A percentile compares a stretch with the other conserved stretches of the same genome.
Evolutionary conservation across 2,797 vertebrate species (phyloP).

Genomic region (Pelochelys cantorii): DNA sequence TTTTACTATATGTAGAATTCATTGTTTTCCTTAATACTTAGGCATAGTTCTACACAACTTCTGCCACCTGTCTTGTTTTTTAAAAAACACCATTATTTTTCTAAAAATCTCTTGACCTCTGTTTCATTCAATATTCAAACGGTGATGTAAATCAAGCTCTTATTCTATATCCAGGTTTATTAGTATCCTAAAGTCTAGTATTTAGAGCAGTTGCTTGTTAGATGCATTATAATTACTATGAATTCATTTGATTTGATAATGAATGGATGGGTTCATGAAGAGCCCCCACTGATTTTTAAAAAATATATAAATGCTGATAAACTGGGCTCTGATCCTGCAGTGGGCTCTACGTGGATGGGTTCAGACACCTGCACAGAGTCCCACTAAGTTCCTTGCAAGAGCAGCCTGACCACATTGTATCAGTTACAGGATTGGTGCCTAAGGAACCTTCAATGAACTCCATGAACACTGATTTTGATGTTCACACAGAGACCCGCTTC

Average conservation of each 20-base stretch:
- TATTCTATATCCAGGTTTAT: neutral
- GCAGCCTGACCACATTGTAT: neutral
- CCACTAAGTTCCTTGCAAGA: neutral
- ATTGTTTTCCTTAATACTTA: neutral
- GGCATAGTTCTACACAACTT: neutral
- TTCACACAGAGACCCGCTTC: neutral
- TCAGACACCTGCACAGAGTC: neutral
- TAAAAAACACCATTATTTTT: rapidly evolving
- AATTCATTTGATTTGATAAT: neutral
- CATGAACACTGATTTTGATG: neutral
- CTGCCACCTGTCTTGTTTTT: neutral
- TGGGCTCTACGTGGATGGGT: neutral
- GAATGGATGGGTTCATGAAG: too few species aligned
- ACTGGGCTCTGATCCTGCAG: neutral
- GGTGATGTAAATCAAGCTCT: neutral
- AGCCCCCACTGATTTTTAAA: neutral
- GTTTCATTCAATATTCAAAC: neutral
- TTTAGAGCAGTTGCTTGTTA: neutral
- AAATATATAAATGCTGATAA: neutral
- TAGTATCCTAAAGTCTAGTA: neutral
- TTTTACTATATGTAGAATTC: neutral
- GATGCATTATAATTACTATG: neutral
- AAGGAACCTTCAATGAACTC: neutral
- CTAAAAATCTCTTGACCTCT: rapidly evolving
- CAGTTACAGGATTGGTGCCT: neutral